These are phyloP conservation scores for Micromussa lordhowensis DNA, from an alignment of 92 coral and sea anemone genomes.

Conservation along the genomic window DNA sequence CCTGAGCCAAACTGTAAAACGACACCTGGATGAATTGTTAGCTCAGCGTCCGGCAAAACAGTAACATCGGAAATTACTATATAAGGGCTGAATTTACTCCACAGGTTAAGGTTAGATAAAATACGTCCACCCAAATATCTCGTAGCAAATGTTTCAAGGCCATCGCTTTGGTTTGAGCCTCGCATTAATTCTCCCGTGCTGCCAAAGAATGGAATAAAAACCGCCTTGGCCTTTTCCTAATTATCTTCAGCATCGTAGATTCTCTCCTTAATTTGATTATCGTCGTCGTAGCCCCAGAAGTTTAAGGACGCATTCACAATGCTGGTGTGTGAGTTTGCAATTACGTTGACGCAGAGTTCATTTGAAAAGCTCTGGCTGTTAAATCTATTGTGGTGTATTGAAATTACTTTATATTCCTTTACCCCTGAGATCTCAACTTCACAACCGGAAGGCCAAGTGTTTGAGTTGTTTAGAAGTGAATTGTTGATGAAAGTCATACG, in stretches of 20 bases:
- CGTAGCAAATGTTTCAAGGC: background rate
- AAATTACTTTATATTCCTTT: background rate
- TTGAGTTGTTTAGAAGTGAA: slow-evolving; percentile 32
- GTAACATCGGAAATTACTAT: slow-evolving; percentile 40
- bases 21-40: slow-evolving; percentile 60
- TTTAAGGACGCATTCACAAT: slow-evolving; percentile 11
- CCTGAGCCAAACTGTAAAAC: slow-evolving; percentile 45
- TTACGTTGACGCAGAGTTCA: slow-evolving; percentile 21
- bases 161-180: background rate
- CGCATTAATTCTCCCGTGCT: background rate
- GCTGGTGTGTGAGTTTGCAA: slow-evolving; percentile 17
- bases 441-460: background rate
- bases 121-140: slow-evolving; percentile 22
- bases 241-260: slow-evolving; percentile 25
- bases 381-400: slow-evolving; percentile 23
- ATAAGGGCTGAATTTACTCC: slow-evolving; percentile 18
- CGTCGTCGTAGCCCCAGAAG: slow-evolving; percentile 26
- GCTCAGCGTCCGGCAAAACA: slow-evolving; percentile 34
- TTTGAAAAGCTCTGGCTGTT: slow-evolving; percentile 21
- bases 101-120: background rate
- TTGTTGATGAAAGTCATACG: slow-evolving; percentile 33
- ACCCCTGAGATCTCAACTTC: slow-evolving; percentile 38
- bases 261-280: background rate
- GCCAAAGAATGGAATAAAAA: slow-evolving; percentile 1
- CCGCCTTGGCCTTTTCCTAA: slow-evolving; percentile 6